Evolutionary conservation across 2,797 vertebrate species (phyloP), one percentile per base, ranked within the genome.

Genomic region (Characodon lateralis): DNA sequence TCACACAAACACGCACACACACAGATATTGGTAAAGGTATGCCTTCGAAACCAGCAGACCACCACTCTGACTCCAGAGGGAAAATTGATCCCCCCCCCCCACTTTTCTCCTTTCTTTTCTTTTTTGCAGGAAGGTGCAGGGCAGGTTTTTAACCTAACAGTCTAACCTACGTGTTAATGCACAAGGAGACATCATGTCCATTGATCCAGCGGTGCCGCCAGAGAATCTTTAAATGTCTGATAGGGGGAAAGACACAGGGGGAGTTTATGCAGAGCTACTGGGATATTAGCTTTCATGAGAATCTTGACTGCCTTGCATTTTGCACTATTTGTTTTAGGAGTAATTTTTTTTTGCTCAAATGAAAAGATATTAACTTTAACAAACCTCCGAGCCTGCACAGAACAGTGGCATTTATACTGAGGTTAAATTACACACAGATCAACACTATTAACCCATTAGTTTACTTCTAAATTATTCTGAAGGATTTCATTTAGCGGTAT

Each of bases 131-230:
- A 95, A 96, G 95, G 96, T 95, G 96, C 93, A 95, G 94, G 95
- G 95, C 96, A 96, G 96, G 96, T 97, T 95, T 97, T 97, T 98
- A 98, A 98, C 97, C 97, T 97, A 96, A 97, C 96, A 96, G 95
- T 96, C 95, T 96, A 97, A 97, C 96, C 97, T 90, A 96, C 95
- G 96, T 94, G 97, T 96, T 97, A 97, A 96, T 95, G 97, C 95
- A 96, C 95, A 96, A 96, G 95, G 96, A 97, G 94, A 96, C 96
- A 97, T 96, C 95, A 96, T 97, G 97, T 96, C 97, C 97, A 98
- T 97, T 97, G 97, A 98, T 98, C 96, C 95, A 87, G 92, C 72
- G 95, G 93, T 89, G 89, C 89, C 87, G 78, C 90, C 90, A 87
- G 80, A 91, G 86, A 77, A 76, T 92, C 91, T 92, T 91, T 90